Conservation (phyloP, 2,888 invertebrate species). For the Xestia c-nigrum region DNA sequence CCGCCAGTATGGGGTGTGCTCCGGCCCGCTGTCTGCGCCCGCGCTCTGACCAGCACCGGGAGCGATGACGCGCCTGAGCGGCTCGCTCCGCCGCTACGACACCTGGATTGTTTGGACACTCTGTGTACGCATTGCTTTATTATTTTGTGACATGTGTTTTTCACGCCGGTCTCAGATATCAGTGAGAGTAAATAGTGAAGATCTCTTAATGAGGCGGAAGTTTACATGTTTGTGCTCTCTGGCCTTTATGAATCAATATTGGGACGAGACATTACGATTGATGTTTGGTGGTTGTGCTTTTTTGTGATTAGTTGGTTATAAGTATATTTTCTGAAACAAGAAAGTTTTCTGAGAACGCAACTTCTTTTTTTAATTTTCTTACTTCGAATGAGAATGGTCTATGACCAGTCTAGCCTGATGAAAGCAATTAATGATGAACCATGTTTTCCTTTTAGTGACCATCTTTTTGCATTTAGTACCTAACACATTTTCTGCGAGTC, state of each 20-base stretch:
- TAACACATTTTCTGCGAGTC: not conserved
- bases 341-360: too few relatives aligned
- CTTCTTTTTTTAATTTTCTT: not conserved
- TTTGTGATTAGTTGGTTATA: constrained; percentile 4
- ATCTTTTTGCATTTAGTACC: too few relatives aligned
- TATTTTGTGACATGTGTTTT: constrained; percentile 68
- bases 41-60: constrained; percentile 66
- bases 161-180: constrained; percentile 45
- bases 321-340: not conserved
- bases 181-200: constrained; percentile 61
- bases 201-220: constrained; percentile 29
- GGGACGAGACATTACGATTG: constrained; percentile 4
- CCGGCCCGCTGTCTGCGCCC: constrained; percentile 69
- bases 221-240: constrained; percentile 38
- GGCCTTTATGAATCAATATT: constrained; percentile 19
- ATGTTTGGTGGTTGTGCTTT: constrained; percentile 20
- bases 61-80: constrained; percentile 73
- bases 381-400: not conserved
- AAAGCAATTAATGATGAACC: not conserved
- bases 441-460: not conserved
- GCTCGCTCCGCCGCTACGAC: constrained; percentile 71
- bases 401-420: not conserved
- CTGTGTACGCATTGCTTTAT: constrained; percentile 85
- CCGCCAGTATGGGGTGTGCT: constrained; percentile 87
- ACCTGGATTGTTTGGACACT: constrained; percentile 84